phyloP scores from a whole-genome alignment of 2,113 vertebrate species.

The Peromyscus leucopus region DNA sequence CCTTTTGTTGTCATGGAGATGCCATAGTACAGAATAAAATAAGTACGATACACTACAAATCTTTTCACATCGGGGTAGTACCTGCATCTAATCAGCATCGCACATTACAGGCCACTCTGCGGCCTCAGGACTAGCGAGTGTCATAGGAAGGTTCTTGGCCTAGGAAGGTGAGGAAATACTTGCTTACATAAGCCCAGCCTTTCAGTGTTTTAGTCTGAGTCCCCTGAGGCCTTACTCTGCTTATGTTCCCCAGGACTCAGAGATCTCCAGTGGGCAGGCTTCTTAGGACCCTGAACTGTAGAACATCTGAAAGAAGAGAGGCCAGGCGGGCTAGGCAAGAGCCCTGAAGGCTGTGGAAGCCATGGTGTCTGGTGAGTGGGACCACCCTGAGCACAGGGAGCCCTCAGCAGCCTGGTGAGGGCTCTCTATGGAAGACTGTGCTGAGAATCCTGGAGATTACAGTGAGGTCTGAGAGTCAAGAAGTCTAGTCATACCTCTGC shows the following conservation, averaged over 20 bases:
- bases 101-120: background rate
- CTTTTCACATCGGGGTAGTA: background rate
- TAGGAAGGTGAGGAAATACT: background rate
- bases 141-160: background rate
- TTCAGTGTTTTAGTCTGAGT: background rate
- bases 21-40: background rate
- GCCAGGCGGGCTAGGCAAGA: no score
- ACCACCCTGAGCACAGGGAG: background rate
- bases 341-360: background rate
- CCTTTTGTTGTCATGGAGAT: background rate
- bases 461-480: background rate
- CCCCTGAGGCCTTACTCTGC: background rate
- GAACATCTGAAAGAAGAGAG: background rate
- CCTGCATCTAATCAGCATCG: no score
- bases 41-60: background rate
- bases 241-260: fast-evolving
- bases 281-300: background rate
- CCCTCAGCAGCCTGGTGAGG: background rate
- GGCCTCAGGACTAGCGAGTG: background rate
- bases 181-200: background rate
- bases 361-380: no score
- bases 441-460: background rate
- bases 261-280: background rate
- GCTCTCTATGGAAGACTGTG: background rate
- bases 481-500: fast-evolving